Base-by-base conservation (phyloP, 2,113 vertebrate genomes). In the Albula glossodonta region DNA sequence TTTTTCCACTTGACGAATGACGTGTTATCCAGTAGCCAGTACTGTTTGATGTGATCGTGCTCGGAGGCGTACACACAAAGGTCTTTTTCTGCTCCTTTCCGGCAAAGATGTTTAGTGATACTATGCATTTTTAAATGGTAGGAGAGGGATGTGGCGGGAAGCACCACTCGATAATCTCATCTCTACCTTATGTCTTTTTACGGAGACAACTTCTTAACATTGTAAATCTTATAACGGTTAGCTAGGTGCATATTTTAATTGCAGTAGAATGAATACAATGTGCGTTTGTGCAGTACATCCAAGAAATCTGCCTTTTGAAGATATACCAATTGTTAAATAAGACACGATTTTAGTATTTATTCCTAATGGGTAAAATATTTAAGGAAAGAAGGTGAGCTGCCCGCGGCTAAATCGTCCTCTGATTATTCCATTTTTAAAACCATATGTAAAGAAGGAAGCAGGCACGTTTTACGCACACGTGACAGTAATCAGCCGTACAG, bases 1-100 rank as follows among this genome's bases (percentile, higher is more conserved):
- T 82, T 77, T 86, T 77, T 82, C 80, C 84, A 80, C 50, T 49
- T 49, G 78, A 80, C 48, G 78, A 52, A 52, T 81, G 80, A 81
- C 80, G 80, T 81, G 70, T 74, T 74, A 74, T 74, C 70, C 70
- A 74, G 70, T 74, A 74, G 70, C 70, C 70, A 74, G 70, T 9
- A 74, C 70, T 25, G 70, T 74, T 74, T 25, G 70, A 74, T 74
- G 8, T 74, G n/a, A 74, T 74, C 70, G 31, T n/a, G 70, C 70
- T 22, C 8, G 70, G 70, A 74, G 70, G 70, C 70, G 70, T 74
- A 9, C 31, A 74, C 70, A 31, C 15, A 66, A 66, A 74, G 31
- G 70, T 74, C 22, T 31, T 22, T 74, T 31, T 74, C 78, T 25
- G 78, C 10, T 41, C 78, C 41, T 49, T 19, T 41, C 31, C 2